phyloP scores from a whole-genome alignment of 2,888 invertebrate species.

The Drosophila nigricruria region DNA sequence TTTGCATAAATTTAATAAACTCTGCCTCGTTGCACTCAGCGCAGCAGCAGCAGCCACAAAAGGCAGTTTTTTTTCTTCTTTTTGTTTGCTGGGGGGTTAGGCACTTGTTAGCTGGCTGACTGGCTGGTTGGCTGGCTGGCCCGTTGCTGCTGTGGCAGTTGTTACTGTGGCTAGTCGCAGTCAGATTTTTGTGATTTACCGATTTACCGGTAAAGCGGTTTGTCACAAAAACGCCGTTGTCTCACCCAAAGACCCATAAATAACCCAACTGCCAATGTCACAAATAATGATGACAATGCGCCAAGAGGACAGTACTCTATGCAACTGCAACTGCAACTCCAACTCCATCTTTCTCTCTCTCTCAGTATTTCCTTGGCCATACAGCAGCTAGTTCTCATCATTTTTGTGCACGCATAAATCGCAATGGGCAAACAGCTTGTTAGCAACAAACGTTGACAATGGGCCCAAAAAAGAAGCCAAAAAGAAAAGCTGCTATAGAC shows the following conservation, averaged over 20 bases:
- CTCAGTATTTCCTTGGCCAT: constrained; percentile 12
- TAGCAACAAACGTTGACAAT: constrained; percentile 60
- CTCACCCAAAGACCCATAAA: constrained; percentile 84
- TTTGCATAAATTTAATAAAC: constrained; percentile 81
- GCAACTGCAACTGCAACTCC: neutral
- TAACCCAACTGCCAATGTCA: constrained; percentile 74
- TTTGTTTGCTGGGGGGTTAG: constrained; percentile 18
- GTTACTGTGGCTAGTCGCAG: constrained; percentile 43
- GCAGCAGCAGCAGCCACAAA: constrained; percentile 51
- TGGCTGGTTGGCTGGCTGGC: too few relatives aligned
- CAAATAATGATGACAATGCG: constrained; percentile 76
- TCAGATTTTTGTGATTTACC: constrained; percentile 79
- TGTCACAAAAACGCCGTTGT: constrained; percentile 78
- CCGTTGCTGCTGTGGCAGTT: constrained; percentile 11
- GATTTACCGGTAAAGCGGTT: constrained; percentile 81
- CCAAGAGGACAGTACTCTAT: constrained; percentile 9
- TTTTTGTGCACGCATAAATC: constrained; percentile 78
- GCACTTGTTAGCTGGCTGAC: constrained; percentile 67
- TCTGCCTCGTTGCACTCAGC: constrained; percentile 61
- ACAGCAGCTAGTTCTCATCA: constrained; percentile 64
- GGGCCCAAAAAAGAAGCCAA: constrained; percentile 31
- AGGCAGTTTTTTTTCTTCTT: constrained; percentile 38
- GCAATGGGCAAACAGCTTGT: constrained; percentile 58
- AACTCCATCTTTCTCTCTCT: neutral
- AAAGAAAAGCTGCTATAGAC: constrained; percentile 8